These are phyloP conservation scores for Passer domesticus DNA, from an alignment of 2,113 vertebrate genomes.

Conservation along the genomic window DNA sequence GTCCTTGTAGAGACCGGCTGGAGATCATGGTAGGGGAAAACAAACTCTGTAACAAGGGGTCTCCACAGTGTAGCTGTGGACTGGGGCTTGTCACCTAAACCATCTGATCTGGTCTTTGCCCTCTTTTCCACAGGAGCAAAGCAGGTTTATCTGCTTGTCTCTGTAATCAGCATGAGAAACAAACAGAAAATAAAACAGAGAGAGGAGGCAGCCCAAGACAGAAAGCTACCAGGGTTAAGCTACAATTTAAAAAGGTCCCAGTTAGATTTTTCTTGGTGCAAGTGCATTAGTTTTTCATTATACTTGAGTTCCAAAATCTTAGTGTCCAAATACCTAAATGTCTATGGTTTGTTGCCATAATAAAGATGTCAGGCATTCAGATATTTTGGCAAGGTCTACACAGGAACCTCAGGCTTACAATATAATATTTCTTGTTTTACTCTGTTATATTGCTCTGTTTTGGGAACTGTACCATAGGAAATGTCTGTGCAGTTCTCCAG, in stretches of 20 bases:
- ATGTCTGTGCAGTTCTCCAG: not conserved
- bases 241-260: not conserved
- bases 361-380: not conserved
- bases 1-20: not conserved
- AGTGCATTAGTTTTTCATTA: not conserved
- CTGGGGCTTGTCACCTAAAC: not conserved
- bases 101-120: not conserved
- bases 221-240: not conserved
- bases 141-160: not conserved
- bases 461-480: not conserved
- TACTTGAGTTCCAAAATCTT: not conserved
- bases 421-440: not conserved
- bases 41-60: accelerated
- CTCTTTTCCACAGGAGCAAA: not conserved
- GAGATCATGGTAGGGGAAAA: not conserved
- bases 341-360: not conserved
- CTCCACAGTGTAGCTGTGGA: not conserved
- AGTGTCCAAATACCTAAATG: not conserved
- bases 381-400: not conserved
- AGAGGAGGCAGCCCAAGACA: not conserved
- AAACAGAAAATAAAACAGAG: not conserved
- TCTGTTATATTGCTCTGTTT: not conserved
- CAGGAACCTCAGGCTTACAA: not conserved
- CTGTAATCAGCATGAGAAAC: not conserved
- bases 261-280: not conserved